Evolutionary conservation across 2,113 vertebrate genomes (phyloP), one percentile per base, ranked within the genome.

Genomic region (Boulengeromyrus knoepffleri): DNA sequence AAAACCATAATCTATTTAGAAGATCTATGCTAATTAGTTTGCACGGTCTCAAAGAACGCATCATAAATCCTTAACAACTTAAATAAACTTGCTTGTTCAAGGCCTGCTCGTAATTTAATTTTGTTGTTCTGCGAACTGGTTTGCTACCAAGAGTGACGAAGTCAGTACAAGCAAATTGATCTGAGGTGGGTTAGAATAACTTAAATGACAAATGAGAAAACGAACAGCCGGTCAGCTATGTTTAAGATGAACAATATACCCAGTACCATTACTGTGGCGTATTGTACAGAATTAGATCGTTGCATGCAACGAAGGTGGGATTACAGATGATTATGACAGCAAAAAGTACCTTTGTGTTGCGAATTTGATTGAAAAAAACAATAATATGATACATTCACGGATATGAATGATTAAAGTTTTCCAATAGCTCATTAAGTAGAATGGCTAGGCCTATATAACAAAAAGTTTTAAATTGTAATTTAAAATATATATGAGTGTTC

Each of bases 1-100:
- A 97, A 97, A 98, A 97, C 97, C 97, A 97, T 96, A 97, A 96
- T 97, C 97, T 97, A 96, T 97, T 98, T 97, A 96, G 96, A 97
- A 97, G 96, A 96, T 95, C 97, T 97, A 97, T 97, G 97, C 97
- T 98, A 98, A 99, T 98, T 98, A 98, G 96, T 96, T 93, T 96
- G 95, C 96, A 97, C 96, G 96, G 96, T 96, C 95, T 94, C 96
- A 92, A 94, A 96, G 96, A 97, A 96, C 94, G 96, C 96, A 96
- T 95, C 95, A 97, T 97, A 98, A 97, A 98, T 97, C 96, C 96
- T 97, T 97, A 97, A 97, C 95, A 95, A 96, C 95, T 96, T 96
- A 94, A 96, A 97, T 95, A 94, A 96, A 96, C 95, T 92, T 93
- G 95, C 94, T 96, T 93, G 90, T 92, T 92, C 92, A 90, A 90